These are phyloP conservation scores for Pinctada fucata DNA, from an alignment of 2,888 invertebrate species.

Conservation along the genomic window DNA sequence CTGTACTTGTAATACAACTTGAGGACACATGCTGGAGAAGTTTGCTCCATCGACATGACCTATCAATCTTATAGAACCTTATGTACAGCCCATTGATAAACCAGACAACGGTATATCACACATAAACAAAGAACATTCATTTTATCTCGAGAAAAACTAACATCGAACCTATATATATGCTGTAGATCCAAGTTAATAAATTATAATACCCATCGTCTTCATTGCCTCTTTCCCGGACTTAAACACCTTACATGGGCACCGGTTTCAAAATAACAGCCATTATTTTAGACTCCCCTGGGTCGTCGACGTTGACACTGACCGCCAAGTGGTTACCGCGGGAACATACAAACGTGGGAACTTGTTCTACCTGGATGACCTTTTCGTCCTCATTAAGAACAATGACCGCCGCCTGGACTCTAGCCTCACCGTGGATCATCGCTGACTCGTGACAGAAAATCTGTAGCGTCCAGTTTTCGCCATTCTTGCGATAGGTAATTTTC, in stretches of 20 bases:
- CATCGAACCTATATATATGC: too few relatives aligned
- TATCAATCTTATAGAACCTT: too few relatives aligned
- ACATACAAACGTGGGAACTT: constrained; percentile 62
- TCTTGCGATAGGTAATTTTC: constrained; percentile 76
- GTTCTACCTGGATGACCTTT: constrained; percentile 74
- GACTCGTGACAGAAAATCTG: constrained; percentile 75
- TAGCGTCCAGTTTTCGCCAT: constrained; percentile 71
- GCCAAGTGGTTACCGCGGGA: constrained; percentile 68
- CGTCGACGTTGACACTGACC: constrained; percentile 61
- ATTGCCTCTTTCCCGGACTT: too few relatives aligned
- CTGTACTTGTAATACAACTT: too few relatives aligned
- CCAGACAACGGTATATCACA: too few relatives aligned
- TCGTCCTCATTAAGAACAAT: constrained; percentile 73
- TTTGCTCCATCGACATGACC: too few relatives aligned
- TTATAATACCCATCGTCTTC: too few relatives aligned
- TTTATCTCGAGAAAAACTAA: too few relatives aligned
- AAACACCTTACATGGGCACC: constrained; percentile 50
- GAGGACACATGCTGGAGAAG: too few relatives aligned
- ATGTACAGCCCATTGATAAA: too few relatives aligned
- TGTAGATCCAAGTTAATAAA: too few relatives aligned
- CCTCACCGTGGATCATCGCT: constrained; percentile 72
- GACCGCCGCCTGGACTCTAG: constrained; percentile 70
- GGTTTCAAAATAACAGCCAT: constrained; percentile 75
- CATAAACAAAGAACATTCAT: too few relatives aligned
- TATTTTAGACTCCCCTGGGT: constrained; percentile 62